Conservation (phyloP, 2,113 vertebrate species). For the Tichodroma muraria region DNA sequence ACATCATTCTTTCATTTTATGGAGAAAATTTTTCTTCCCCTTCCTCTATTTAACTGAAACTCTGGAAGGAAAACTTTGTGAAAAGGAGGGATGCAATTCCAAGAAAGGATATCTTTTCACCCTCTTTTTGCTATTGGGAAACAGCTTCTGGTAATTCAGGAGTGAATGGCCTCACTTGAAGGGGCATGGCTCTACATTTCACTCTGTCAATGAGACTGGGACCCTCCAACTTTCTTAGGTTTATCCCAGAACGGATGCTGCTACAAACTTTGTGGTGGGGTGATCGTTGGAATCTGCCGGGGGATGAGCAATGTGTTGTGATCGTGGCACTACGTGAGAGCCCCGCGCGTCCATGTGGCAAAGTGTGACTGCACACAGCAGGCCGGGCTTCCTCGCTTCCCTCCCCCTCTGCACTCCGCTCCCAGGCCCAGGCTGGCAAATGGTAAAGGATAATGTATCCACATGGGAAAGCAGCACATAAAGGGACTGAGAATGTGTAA, state of each 20-base stretch:
- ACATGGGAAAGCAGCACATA: conserved; percentile 46
- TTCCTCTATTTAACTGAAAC: neutral
- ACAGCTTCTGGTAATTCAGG: neutral
- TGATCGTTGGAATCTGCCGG: neutral
- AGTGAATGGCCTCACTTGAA: neutral
- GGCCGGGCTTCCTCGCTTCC: neutral
- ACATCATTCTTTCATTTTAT: neutral
- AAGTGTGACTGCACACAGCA: conserved; percentile 62
- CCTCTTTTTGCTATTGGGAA: neutral
- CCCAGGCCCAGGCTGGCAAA: conserved; percentile 61
- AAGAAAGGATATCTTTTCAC: neutral
- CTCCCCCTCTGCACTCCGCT: neutral
- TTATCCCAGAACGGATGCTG: neutral
- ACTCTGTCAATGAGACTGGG: neutral
- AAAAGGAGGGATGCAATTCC: neutral
- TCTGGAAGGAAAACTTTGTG: neutral
- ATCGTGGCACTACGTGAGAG: neutral
- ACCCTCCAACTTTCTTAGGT: neutral
- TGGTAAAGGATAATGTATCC: conserved; percentile 48
- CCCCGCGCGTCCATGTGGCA: conserved; percentile 7
- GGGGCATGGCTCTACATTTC: neutral
- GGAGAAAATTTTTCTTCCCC: neutral
- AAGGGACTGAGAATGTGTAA: conserved; percentile 18
- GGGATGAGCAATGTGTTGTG: neutral
- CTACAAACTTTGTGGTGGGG: neutral